Conservation (phyloP, 2,113 vertebrate genomes). For the Corvus moneduloides region DNA sequence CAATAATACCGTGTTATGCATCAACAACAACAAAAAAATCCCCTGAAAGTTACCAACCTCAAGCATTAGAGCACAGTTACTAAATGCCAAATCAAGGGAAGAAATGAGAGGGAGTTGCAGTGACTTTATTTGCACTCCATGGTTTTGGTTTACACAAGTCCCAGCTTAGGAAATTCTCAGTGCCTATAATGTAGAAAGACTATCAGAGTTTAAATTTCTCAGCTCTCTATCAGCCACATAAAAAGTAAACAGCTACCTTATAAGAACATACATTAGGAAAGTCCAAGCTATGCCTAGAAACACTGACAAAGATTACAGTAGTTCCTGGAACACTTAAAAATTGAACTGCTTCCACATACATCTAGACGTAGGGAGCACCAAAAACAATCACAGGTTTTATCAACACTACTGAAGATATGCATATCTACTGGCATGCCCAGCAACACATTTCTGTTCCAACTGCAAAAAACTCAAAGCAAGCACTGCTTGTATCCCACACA, state of each 20-base stretch:
- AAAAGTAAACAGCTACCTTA: constrained; percentile 9
- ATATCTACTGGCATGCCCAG: background rate
- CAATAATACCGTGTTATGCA: background rate
- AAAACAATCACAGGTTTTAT: background rate
- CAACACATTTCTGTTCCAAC: background rate
- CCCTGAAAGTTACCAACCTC: background rate
- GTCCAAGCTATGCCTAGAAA: constrained; percentile 1
- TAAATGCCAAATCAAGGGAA: background rate
- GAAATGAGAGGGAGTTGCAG: background rate
- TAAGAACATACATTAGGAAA: background rate
- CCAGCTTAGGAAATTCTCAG: background rate
- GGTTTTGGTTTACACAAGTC: background rate
- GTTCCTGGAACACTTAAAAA: constrained; percentile 1
- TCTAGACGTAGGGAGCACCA: background rate
- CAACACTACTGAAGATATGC: background rate
- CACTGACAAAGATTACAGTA: background rate
- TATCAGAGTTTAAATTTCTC: background rate
- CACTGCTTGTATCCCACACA: background rate
- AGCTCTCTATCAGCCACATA: background rate
- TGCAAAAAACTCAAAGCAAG: background rate
- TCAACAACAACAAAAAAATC: background rate
- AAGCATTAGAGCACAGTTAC: background rate
- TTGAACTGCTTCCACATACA: background rate
- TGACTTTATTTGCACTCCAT: background rate
- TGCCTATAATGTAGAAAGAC: background rate